Base-by-base conservation (phyloP, 2,888 invertebrate species). In the Cerceris rybyensis region DNA sequence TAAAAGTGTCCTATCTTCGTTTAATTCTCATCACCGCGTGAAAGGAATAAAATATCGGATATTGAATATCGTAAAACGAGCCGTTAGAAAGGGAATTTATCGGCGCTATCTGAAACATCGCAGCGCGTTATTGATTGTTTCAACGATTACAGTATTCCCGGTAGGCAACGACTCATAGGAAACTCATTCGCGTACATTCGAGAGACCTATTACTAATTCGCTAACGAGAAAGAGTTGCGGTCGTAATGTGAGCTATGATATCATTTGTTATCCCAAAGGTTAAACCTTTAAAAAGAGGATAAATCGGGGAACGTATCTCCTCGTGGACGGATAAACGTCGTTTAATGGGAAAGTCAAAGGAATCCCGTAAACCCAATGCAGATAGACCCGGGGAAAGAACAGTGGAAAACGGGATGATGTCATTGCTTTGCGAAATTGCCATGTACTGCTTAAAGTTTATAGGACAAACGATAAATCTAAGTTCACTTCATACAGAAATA, bases 191-290 rank as follows among this genome's bases (percentile, higher is more conserved):
- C 54, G 66, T 54, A 60, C 65, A 59, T 69, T 60, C 54, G 46
- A 63, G 55, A 63, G 55, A 14, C 58, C 61, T 70, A 61, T 63
- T 67, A 70, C 66, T 78, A 67, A 75, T 63, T 73, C 77, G 14
- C 55, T 66, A 57, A 57, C 60, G n/a, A 57, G 74, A 75, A 69
- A 77, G 43, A 41, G 46, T 9, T 4, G 17, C 17, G 8, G n/a
- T 17, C n/a, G 43, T 13, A 46, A 59, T 41, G 7, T 4, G 4
- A 42, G 6, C 49, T 39, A 42, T 78, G 77, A 78, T 64, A 70
- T 78, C 74, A 74, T 74, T 67, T 57, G 55, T 64, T 66, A 63
- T 76, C 46, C 14, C 49, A 72, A 75, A 72, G 63, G 58, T 61
- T 61, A 17, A 57, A 43, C 61, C 39, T 28, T 28, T 28, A 28